Base-by-base conservation (phyloP, 2,888 invertebrate genomes). In the Heterodera filipjevi region DNA sequence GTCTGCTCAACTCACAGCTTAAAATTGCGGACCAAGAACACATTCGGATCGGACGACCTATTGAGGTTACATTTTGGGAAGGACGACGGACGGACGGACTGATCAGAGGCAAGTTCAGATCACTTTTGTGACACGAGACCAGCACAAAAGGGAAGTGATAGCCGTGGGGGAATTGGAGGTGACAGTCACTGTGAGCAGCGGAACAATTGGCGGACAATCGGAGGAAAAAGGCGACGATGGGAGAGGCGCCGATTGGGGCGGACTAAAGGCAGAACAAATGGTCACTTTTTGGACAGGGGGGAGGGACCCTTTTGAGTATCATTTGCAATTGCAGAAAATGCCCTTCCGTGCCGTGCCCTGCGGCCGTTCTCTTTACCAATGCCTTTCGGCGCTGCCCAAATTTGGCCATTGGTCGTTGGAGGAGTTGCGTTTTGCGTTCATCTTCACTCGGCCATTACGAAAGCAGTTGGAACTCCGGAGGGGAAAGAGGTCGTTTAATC, bases 371-470 rank as follows among this genome's bases (percentile, higher is more conserved):
- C 82, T 86, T 44, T 98, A 95, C 91, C 94, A 95, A 90, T 94
- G 96, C 44, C 95, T 98, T 84, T 94, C 95, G 22, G 94, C 96
- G 90, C 96, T 97, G 95, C 95, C 95, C 92, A 93, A 93, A 86
- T 86, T 82, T 74, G 66, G 84, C 3, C 83, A 94, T 89, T 96
- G 94, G 89, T 96, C 96, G 0, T 96, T 97, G 90, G 98, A 98
- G 90, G 98, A 98, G 90, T 90, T 98, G 66, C 93, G 97, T 49
- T 89, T 87, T 80, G 84, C 85, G 10, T 84, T 73, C 59, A 70
- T 79, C 39, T 72, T 72, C 30, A 77, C 66, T 6, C 27, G 35
- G 14, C 66, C 76, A 2, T 71, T 71, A 16, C 59, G 59, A 59
- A 59, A 59, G 6, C 59, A 27, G 27, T 12, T 59, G 27, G 27